These are phyloP conservation scores for Epizoanthus illoricatus DNA, from an alignment of 92 coral and sea anemone genomes.

Conservation along the genomic window DNA sequence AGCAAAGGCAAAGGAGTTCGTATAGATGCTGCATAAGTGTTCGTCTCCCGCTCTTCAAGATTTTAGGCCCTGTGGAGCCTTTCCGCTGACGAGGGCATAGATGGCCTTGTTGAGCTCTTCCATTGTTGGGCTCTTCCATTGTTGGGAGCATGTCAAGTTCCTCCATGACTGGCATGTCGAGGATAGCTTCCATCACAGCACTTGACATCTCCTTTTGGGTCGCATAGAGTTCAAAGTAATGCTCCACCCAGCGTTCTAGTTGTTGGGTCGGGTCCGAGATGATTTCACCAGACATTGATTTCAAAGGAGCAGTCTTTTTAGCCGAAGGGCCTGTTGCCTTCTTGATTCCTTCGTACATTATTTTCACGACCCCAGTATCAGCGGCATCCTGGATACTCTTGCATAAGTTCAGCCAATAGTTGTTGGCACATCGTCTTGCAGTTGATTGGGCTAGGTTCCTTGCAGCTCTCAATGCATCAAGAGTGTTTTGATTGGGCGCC, in stretches of 20 bases:
- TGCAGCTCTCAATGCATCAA: background rate
- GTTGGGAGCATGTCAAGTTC: too few relatives aligned
- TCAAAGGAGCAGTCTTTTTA: conserved; percentile 34
- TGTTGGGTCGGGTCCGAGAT: background rate
- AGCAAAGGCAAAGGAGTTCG: too few relatives aligned
- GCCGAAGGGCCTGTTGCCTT: conserved; percentile 15
- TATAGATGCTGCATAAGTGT: too few relatives aligned
- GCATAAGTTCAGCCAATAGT: background rate
- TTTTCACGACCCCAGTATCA: too few relatives aligned
- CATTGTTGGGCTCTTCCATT: too few relatives aligned
- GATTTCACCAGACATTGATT: conserved; percentile 31
- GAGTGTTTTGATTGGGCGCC: background rate
- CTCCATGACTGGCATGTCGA: too few relatives aligned
- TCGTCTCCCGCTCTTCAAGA: too few relatives aligned
- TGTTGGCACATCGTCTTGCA: background rate
- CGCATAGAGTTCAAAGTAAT: background rate
- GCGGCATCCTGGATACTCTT: background rate
- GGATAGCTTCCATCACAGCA: too few relatives aligned
- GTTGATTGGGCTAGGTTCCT: background rate
- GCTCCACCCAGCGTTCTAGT: conserved; percentile 11
- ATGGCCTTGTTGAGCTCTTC: too few relatives aligned
- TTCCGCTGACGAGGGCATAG: too few relatives aligned
- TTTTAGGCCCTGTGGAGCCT: too few relatives aligned
- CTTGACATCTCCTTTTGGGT: too few relatives aligned
- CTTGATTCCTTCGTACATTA: conserved; percentile 20